Evolutionary conservation across 2,113 vertebrate genomes (phyloP), one percentile per base, ranked within the genome.

Genomic region (Lampris incognitus): DNA sequence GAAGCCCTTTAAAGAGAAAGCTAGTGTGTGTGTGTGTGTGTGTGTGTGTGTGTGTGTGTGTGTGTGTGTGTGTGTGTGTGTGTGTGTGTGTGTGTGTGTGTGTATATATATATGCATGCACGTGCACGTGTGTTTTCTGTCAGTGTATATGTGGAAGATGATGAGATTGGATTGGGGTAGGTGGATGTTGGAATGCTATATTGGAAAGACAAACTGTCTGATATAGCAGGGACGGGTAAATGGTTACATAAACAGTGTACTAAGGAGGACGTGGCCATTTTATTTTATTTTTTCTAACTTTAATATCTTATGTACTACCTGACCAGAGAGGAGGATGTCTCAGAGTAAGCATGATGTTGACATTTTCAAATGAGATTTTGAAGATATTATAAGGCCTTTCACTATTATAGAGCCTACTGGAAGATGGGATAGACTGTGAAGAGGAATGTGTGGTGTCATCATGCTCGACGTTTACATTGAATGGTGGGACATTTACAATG

Each of bases 391-490:
- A 13, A 8, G 24, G 41, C 50, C 7, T 54, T 44, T 60, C 36
- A n/a, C 10, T 41, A n/a, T n/a, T 59, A 52, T 38, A 40, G 39
- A 72, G 36, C n/a, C 55, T 55, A 51, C 13, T 48, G 51, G 36
- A 54, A 52, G 40, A 69, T 55, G 59, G 57, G 42, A 75, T 66
- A 66, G 52, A 48, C n/a, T 36, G 55, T 39, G n/a, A n/a, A n/a
- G n/a, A 50, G 59, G 5, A 63, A 78, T 51, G 50, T 3, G 50
- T 9, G 8, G 55, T 57, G 55, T 74, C 76, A 66, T 78, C 76
- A 78, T 37, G 60, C 56, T 52, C 62, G 52, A 68, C 65, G 61
- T 67, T 5, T 42, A 70, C 38, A 69, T 66, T 41, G 42, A 5
- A 60, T n/a, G n/a, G n/a, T n/a, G n/a, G n/a, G n/a, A n/a, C n/a